Percentiles rank a stretch among this genome's conserved stretches.
phyloP scores from a whole-genome alignment of 2,888 invertebrate genomes.

The Spodoptera picta region DNA sequence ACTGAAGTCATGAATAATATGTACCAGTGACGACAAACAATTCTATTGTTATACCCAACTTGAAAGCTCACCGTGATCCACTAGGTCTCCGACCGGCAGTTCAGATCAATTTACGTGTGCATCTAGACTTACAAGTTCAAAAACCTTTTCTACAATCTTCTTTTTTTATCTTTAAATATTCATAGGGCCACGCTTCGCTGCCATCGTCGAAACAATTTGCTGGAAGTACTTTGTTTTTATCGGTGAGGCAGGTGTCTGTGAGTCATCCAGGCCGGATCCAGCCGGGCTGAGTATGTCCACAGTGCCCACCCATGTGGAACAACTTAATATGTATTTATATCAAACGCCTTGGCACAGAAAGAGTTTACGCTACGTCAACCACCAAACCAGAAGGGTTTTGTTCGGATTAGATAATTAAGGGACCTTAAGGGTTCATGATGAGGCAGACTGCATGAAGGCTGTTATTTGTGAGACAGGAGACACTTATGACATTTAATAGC shows the following conservation, averaged over 20 bases:
- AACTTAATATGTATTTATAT: constrained; percentile 58
- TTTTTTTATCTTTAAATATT: constrained; percentile 42
- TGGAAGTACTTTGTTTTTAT: constrained; percentile 48
- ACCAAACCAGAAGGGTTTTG: constrained; percentile 41
- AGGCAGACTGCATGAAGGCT: no score
- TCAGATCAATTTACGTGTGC: constrained; percentile 21
- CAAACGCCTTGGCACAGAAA: constrained; percentile 58
- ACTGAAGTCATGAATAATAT: no score
- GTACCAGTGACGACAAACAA: no score
- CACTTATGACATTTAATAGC: no score
- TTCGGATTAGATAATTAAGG: constrained; percentile 6
- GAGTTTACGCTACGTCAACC: constrained; percentile 47
- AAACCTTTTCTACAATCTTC: constrained; percentile 26
- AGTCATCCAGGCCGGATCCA: constrained; percentile 61
- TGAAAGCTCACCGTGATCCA: no score
- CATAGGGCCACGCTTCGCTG: constrained; percentile 55
- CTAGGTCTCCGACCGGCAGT: no score
- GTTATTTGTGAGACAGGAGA: no score
- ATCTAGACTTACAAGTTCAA: constrained; percentile 44
- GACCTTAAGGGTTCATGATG: not conserved
- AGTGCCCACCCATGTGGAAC: constrained; percentile 57
- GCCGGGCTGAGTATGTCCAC: constrained; percentile 44
- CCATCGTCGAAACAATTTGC: constrained; percentile 46
- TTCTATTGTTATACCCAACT: no score
- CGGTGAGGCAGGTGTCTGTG: constrained; percentile 52